Evolutionary conservation across 35 echinoderm and acorn worm species (phyloP), one percentile per base, ranked within the genome.

Genomic region (Stichopus chloronotus): DNA sequence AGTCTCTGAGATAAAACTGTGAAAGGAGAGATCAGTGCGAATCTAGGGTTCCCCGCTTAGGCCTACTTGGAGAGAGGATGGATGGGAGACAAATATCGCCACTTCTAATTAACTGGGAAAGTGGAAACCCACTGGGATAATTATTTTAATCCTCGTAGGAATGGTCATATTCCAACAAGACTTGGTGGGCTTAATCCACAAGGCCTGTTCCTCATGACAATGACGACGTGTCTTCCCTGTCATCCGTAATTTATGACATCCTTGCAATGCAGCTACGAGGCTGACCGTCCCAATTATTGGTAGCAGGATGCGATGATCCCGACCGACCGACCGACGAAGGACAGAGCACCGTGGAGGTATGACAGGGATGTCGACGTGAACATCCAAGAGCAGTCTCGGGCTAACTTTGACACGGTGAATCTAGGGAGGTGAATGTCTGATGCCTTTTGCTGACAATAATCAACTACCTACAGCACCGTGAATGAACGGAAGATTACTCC

Each of bases 221-320:
- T 43, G 23, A 43, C 53, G 22, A 22, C 22, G 57, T 68, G 20
- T 61, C 85, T 88, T 6, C 85, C 85, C 20, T 23, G 25, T 88
- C 23, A 53, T 88, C 23, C 59, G 43, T 53, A 88, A 61, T 61
- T 88, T 57, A 88, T 23, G 7, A 61, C 85, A 59, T 57, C 58
- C 85, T 23, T 6, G n/a, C 14, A 5, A 13, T 24, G 25, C 8
- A 24, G 5, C 20, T 59, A 19, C 61, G 11, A 14, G 4, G 19
- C 11, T 19, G 61, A 65, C 61, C 61, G 9, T 65, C 61, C 19
- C 5, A 65, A 65, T 65, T 43, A 43, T 43, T 43, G 30, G 30
- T 43, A 43, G 30, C 30, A 43, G 30, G 30, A 43, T 43, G 30
- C 3, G 30, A 43, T 43, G 30, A 43, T 43, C 30, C 30, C 30